Evolutionary conservation across 35 echinoderm and acorn worm genomes (phyloP).

Genomic region (Apostichopus californicus): DNA sequence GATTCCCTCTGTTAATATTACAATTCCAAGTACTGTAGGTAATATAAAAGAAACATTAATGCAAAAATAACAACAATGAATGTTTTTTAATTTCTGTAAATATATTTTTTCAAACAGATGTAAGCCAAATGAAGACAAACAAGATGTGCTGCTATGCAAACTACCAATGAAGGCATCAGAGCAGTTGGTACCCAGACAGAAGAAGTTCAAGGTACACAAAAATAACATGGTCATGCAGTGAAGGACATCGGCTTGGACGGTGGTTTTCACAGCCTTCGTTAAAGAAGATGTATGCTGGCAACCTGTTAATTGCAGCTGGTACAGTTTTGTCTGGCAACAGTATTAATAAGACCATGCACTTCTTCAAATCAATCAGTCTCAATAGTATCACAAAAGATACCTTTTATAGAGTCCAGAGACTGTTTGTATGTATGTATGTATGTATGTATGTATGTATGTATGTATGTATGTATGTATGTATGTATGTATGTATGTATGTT

Average conservation of each 20-base stretch:
- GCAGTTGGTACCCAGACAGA: not conserved
- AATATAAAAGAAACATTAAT: no score
- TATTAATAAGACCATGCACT: not conserved
- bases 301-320: not conserved
- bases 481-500: no score
- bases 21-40: no score
- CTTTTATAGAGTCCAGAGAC: not conserved
- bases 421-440: not conserved
- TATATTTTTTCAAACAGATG: not conserved
- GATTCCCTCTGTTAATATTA: no score
- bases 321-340: not conserved
- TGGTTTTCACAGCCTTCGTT: constrained; percentile 16
- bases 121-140: not conserved
- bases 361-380: not conserved
- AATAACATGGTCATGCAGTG: no score
- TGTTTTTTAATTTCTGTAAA: not conserved
- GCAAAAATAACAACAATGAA: no score
- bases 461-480: no score
- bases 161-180: not conserved
- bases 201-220: not conserved
- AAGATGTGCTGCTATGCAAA: not conserved
- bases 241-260: no score
- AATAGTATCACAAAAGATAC: not conserved
- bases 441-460: no score
- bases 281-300: not conserved